These are phyloP conservation scores for Noctua janthe DNA, from an alignment of 2,888 invertebrate genomes.

Conservation along the genomic window DNA sequence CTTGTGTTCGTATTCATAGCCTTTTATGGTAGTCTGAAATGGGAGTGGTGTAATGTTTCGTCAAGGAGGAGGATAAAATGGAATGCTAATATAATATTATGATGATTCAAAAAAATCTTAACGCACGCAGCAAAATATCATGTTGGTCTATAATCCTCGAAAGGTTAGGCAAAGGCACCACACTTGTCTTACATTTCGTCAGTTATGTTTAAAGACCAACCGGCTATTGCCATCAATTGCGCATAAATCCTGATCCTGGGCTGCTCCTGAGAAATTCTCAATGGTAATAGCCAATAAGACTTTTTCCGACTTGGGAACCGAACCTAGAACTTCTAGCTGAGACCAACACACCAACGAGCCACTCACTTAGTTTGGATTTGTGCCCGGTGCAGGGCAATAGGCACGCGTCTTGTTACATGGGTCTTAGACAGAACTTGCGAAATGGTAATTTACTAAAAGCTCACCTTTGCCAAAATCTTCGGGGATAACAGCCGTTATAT, in stretches of 20 bases:
- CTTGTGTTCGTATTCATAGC: conserved; percentile 57
- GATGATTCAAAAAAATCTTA: not conserved
- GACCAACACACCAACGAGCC: not conserved
- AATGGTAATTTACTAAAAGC: not conserved
- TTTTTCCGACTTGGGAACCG: not conserved
- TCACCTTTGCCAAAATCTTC: not conserved
- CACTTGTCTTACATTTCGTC: not conserved
- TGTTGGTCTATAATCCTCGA: not conserved
- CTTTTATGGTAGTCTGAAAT: conserved; percentile 60
- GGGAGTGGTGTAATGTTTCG: conserved; percentile 23
- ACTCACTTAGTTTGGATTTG: not conserved
- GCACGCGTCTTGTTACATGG: not conserved
- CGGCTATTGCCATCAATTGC: not conserved
- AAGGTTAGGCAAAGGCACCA: not conserved
- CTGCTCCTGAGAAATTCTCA: not conserved
- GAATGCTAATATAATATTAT: conserved; percentile 3
- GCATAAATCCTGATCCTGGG: not conserved
- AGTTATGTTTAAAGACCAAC: not conserved
- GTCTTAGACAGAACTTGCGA: not conserved
- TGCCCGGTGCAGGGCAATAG: not conserved
- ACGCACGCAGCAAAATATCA: not conserved
- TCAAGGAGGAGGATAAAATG: not conserved
- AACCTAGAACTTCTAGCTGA: not conserved
- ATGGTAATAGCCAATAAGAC: not conserved
- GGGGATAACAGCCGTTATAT: not conserved